phyloP scores from a whole-genome alignment of 2,888 invertebrate species.

The Epinotia ramella region DNA sequence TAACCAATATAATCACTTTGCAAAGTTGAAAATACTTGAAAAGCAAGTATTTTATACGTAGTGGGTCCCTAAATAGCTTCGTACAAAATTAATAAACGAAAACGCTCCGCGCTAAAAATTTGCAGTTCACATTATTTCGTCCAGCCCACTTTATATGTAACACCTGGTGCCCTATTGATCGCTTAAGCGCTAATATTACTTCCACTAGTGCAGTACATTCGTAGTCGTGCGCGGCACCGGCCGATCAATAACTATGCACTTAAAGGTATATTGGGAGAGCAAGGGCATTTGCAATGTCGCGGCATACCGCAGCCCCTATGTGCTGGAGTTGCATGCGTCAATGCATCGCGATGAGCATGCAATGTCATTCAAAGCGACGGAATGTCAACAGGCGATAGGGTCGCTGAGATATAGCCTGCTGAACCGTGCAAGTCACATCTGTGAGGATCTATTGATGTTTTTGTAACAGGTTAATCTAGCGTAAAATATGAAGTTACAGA shows the following conservation, averaged over 20 bases:
- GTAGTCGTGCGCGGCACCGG: conserved; percentile 22
- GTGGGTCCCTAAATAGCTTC: neutral
- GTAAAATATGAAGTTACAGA: no score
- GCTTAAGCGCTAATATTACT: conserved; percentile 43
- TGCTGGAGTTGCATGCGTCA: conserved; percentile 26
- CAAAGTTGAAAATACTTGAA: conserved; percentile 3
- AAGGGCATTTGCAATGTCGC: conserved; percentile 41
- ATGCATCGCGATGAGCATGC: conserved; percentile 38
- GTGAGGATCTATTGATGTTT: neutral
- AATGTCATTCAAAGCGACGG: conserved; percentile 25
- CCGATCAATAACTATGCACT: conserved; percentile 45
- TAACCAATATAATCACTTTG: conserved; percentile 13
- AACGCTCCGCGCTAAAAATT: conserved; percentile 31
- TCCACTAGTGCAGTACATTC: conserved; percentile 35
- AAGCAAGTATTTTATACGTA: conserved; percentile 2
- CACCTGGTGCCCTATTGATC: conserved; percentile 46
- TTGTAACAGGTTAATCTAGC: neutral
- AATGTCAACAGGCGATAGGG: conserved; percentile 29
- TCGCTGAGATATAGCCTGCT: neutral
- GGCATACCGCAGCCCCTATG: conserved; percentile 35
- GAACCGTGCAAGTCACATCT: neutral
- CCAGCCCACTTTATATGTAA: conserved; percentile 38
- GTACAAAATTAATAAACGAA: conserved; percentile 32
- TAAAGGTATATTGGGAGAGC: conserved; percentile 39
- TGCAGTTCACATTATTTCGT: conserved; percentile 37